Base-by-base conservation (phyloP, 2,797 vertebrate genomes). In the Pterois miles region DNA sequence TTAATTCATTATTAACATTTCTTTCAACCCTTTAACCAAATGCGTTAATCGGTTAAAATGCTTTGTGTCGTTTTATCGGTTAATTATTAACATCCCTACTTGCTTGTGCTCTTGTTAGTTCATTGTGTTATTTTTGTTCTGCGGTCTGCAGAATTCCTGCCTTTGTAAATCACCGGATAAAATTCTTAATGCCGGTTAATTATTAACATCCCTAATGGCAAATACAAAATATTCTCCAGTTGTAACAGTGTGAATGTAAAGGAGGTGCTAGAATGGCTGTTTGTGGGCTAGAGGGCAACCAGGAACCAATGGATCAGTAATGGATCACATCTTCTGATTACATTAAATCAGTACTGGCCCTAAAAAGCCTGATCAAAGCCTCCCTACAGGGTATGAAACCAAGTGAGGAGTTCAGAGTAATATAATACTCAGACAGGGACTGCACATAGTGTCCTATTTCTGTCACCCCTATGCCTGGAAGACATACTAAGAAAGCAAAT, bases 401-500 rank as follows among this genome's bases (percentile, higher is more conserved):
- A 40, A 38, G 38, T 22, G 22, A 72, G 12, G 54, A 36, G 25
- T 65, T 66, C 36, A 56, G 53, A 52, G 52, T 3, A 52, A 38
- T 8, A 20, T 43, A 56, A 48, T 12, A 72, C 40, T 43, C 18
- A 53, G 36, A 40, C n/a, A 9, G 34, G 23, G 22, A 57, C 50
- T 46, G 40, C 20, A 50, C 14, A 76, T 34, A 25, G 56, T 60
- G 62, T 70, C 52, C 73, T 65, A 58, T 33, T 71, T 78, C 34
- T 74, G 57, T 78, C 71, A 40, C 65, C 70, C 65, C 25, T 59
- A 8, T 50, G 46, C 48, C 36, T 50, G 59, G 53, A 68, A 74
- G 54, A 84, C 81, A 78, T 71, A 70, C 60, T 60, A 56, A 84
- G 69, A 65, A 53, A 70, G 73, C 50, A 76, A 69, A 75, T 71